Evolutionary conservation across 2,113 vertebrate species (phyloP).

Genomic region (Cariama cristata): DNA sequence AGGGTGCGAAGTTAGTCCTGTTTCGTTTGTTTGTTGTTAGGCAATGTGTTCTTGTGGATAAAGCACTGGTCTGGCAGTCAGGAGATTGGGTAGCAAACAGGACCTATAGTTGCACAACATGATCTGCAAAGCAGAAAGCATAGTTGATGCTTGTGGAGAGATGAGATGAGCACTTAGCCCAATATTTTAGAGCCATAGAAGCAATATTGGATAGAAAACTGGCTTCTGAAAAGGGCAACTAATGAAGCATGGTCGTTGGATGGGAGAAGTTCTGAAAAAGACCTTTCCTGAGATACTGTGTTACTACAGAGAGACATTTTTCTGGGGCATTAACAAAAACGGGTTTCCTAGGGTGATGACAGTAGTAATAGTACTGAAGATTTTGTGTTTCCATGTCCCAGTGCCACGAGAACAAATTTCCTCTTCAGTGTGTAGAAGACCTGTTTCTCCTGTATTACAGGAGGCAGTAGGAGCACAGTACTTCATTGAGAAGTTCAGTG

Average conservation of each 20-base stretch:
- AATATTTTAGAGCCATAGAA: background rate
- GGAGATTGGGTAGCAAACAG: background rate
- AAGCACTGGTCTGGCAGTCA: background rate
- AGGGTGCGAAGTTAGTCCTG: background rate
- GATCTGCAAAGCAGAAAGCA: background rate
- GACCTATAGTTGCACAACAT: background rate
- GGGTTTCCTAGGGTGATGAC: background rate
- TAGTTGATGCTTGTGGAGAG: background rate
- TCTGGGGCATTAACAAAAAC: background rate
- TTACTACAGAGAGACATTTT: background rate
- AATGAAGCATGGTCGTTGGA: background rate
- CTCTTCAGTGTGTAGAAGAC: background rate
- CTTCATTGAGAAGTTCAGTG: background rate
- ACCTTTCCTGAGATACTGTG: background rate
- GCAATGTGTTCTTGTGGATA: background rate
- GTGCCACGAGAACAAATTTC: background rate
- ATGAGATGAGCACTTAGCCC: fast-evolving
- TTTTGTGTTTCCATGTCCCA: background rate
- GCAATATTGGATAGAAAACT: background rate
- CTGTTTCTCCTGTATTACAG: background rate
- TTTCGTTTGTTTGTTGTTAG: background rate
- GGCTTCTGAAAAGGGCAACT: background rate
- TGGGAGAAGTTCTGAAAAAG: background rate
- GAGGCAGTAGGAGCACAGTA: background rate
- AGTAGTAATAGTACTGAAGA: background rate